Evolutionary conservation across 1,140 invertebrate genomes (phyloP), one percentile per base, ranked within the genome.

Genomic region (Drosophila trapezifrons): DNA sequence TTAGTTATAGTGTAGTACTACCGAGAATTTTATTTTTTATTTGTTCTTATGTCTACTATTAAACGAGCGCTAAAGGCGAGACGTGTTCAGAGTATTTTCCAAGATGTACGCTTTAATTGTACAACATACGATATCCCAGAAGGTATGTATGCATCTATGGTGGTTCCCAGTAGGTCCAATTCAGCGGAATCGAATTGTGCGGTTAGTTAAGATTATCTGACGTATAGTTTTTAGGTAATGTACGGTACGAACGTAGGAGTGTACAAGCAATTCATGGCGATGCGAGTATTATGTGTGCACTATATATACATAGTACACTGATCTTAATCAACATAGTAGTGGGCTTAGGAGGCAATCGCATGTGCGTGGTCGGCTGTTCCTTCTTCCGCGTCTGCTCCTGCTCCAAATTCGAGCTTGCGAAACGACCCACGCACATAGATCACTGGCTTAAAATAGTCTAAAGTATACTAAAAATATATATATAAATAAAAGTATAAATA

Each of bases 81-180:
- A 65, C 62, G 63, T 65, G 70, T 74, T 74, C 38, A 64, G 69
- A 73, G 58, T 74, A 74, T 55, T 52, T 73, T 40, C 32, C 32
- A 63, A 73, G 60, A 63, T 63, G 35, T 46, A 72, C n/a, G 38
- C 15, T 60, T 65, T 65, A 62, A 43, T 64, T 18, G 43, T 32
- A 22, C 17, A 52, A 35, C 51, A 37, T 37, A 18, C 49, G 1
- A 1, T 4, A 37, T 15, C 1, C 4, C 27, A 32, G 17, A 32
- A 56, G 37, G 27, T 58, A 40, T 49, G 35, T 49, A 57, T 69
- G 63, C 55, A 65, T 49, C n/a, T 22, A 10, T 60, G 29, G 29
- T 13, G 32, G 18, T 22, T 40, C 13, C 55, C 55, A 42, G 29
- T 45, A 13, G 43, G 20, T 35, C 17, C 18, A 15, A 15, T 52